Evolutionary conservation across 2,797 vertebrate species (phyloP).

Genomic region (Oceanodroma leucorhoa): DNA sequence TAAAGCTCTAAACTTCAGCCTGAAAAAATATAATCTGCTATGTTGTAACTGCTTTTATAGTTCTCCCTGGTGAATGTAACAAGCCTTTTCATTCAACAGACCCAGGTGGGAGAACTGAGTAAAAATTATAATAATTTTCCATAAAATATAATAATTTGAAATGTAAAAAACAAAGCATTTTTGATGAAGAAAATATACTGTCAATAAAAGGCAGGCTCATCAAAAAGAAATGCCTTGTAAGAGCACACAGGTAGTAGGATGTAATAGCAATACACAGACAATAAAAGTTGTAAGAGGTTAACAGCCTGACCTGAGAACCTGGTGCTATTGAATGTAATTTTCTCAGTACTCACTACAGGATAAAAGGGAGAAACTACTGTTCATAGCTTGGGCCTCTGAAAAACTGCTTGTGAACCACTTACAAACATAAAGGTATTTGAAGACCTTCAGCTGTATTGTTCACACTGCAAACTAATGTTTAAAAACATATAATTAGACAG

Average conservation of each 20-base stretch:
- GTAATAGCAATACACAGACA: neutral
- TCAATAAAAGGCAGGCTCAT: neutral
- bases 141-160: neutral
- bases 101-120: neutral
- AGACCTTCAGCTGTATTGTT: neutral
- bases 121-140: slow-evolving; percentile 51
- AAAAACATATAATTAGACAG: neutral
- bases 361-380: neutral
- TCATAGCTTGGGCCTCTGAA: neutral
- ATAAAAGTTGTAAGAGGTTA: neutral
- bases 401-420: neutral
- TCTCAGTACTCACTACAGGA: neutral
- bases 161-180: neutral
- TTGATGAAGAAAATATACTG: slow-evolving; percentile 10
- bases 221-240: neutral
- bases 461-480: neutral
- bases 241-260: neutral
- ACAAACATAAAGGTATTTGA: neutral
- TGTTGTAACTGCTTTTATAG: slow-evolving; percentile 43
- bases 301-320: neutral
- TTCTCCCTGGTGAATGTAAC: slow-evolving; percentile 19
- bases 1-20: slow-evolving; percentile 25
- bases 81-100: slow-evolving; percentile 30
- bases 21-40: slow-evolving; percentile 36
- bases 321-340: neutral